Conservation (phyloP, 1,140 invertebrate species). For the Drosophila leontia region DNA sequence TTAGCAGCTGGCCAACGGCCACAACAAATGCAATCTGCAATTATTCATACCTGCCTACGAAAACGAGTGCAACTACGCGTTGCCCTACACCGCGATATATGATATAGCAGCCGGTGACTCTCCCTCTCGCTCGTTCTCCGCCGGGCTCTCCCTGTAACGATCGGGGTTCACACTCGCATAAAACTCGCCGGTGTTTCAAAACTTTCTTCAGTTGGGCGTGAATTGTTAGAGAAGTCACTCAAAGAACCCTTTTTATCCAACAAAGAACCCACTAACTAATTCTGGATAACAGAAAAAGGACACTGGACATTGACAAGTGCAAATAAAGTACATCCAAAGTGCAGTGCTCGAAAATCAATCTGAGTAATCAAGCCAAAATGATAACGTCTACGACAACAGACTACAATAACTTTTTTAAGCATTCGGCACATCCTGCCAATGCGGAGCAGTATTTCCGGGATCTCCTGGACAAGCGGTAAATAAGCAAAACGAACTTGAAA, state of each 20-base stretch:
- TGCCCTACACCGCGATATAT: conserved; percentile 24
- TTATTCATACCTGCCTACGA: conserved; percentile 36
- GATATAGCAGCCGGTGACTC: conserved; percentile 33
- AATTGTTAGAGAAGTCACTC: conserved; percentile 36
- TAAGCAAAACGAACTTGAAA: neutral
- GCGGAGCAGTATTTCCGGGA: conserved; percentile 79
- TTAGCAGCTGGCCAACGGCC: conserved; percentile 40
- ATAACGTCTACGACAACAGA: conserved; percentile 74
- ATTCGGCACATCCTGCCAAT: conserved; percentile 76
- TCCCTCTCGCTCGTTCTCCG: conserved; percentile 5
- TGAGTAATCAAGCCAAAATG: conserved; percentile 57
- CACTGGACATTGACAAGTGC: neutral
- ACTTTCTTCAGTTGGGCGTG: conserved; percentile 71
- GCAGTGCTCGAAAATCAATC: conserved; percentile 6
- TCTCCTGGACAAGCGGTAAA: conserved; percentile 67
- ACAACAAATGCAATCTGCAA: conserved; percentile 38
- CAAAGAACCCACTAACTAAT: neutral
- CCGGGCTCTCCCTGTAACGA: conserved; percentile 5
- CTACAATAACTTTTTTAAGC: conserved; percentile 77
- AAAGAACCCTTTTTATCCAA: conserved; percentile 6
- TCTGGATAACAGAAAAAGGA: conserved; percentile 12
- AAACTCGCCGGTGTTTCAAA: conserved; percentile 45
- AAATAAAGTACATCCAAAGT: neutral
- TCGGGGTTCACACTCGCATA: conserved; percentile 32
- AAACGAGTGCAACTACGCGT: conserved; percentile 2